A percentile compares a stretch with the other conserved stretches of the same genome.
These are phyloP conservation scores for Orthonychiurus folsomi DNA, from an alignment of 2,888 invertebrate genomes.

Conservation along the genomic window DNA sequence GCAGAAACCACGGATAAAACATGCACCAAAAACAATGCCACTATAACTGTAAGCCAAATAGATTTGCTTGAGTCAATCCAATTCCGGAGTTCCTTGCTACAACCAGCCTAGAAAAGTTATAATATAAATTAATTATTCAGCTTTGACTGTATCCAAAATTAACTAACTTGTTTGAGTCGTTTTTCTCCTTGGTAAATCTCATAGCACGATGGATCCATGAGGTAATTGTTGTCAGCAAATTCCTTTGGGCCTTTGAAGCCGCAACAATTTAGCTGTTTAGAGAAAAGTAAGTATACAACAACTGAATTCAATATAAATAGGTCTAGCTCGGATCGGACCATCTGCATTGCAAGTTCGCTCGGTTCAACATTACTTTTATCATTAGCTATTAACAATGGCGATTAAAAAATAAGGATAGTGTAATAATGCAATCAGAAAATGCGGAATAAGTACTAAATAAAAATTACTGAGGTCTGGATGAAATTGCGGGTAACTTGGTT, in stretches of 20 bases:
- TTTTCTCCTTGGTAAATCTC: constrained; percentile 37
- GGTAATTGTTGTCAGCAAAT: constrained; percentile 43
- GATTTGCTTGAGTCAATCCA: constrained; percentile 43
- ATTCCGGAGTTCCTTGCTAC: constrained; percentile 42
- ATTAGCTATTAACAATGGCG: too few relatives aligned
- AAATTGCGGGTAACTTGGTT: constrained; percentile 44
- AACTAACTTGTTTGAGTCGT: constrained; percentile 38
- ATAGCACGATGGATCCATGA: constrained; percentile 44
- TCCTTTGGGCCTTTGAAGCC: constrained; percentile 44
- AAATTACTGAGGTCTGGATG: constrained; percentile 43
- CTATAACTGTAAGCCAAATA: constrained; percentile 42
- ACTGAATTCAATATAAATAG: not conserved
- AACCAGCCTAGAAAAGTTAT: constrained; percentile 41
- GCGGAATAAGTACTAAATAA: too few relatives aligned
- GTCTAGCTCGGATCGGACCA: not conserved
- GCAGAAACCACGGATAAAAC: constrained; percentile 40
- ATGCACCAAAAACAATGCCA: constrained; percentile 41
- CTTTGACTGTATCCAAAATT: constrained; percentile 3
- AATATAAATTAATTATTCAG: not conserved
- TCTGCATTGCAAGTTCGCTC: too few relatives aligned
- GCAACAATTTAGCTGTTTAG: constrained; percentile 43
- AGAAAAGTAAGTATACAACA: not conserved
- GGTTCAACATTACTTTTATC: too few relatives aligned
- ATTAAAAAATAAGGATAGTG: too few relatives aligned
- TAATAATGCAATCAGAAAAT: too few relatives aligned